Evolutionary conservation across 2,797 vertebrate species (phyloP).

Genomic region (Darevskia mixta): DNA sequence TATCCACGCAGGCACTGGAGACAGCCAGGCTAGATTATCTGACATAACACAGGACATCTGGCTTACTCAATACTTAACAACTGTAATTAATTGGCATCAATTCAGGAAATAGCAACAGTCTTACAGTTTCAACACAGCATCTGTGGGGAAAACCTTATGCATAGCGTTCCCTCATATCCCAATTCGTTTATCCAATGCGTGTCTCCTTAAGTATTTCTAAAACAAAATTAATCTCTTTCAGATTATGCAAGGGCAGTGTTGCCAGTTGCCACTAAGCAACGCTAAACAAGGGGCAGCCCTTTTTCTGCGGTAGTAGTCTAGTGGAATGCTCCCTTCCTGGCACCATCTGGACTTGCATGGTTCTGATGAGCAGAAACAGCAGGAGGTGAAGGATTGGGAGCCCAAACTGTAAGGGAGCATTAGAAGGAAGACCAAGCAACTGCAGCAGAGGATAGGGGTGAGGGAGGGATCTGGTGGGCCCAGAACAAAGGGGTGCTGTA

Average conservation of each 20-base stretch:
- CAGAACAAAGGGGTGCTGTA: too few species aligned
- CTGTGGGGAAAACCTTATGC: neutral
- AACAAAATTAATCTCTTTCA: neutral
- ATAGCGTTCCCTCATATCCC: neutral
- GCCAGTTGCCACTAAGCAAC: neutral
- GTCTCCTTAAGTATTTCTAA: neutral
- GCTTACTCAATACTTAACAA: conserved; percentile 28
- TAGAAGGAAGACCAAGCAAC: neutral
- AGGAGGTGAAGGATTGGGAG: neutral
- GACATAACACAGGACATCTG: conserved; percentile 24
- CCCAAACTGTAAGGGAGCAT: neutral
- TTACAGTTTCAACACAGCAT: neutral
- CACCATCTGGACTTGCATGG: neutral
- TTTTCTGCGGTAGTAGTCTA: neutral
- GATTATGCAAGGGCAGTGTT: neutral
- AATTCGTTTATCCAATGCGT: neutral
- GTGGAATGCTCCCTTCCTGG: neutral
- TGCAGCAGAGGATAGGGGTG: neutral
- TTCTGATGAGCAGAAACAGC: neutral
- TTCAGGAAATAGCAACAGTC: conserved; percentile 21
- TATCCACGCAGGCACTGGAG: conserved; percentile 2
- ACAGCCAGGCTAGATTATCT: conserved; percentile 23
- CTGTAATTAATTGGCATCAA: conserved; percentile 38
- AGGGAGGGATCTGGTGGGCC: neutral
- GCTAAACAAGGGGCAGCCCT: neutral